These are phyloP conservation scores for Paedocypris sp. DNA, from an alignment of 2,113 vertebrate genomes.

Conservation along the genomic window DNA sequence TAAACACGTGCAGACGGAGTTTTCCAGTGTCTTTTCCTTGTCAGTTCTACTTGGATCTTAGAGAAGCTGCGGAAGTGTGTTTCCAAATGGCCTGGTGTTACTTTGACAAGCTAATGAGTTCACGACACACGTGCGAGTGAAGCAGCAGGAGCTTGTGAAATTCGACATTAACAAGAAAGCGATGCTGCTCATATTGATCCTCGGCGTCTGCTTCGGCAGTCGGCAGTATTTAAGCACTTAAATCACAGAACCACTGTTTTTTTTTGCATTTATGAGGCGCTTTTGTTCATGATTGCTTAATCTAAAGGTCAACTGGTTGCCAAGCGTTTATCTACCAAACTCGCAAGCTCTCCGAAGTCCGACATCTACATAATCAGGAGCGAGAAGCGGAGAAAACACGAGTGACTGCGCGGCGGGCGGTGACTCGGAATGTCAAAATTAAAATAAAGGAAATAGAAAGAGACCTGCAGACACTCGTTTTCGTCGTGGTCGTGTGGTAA, in stretches of 20 bases:
- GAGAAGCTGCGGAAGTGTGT: neutral
- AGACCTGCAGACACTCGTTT: constrained; percentile 6
- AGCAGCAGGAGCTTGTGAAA: neutral
- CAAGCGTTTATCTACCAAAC: constrained; percentile 29
- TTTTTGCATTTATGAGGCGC: neutral
- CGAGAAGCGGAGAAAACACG: constrained; percentile 28
- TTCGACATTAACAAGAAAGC: neutral
- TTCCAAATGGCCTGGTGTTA: constrained; percentile 10
- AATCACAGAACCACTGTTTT: too few relatives aligned
- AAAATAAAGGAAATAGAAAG: constrained; percentile 39
- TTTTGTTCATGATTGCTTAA: constrained; percentile 13
- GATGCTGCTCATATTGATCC: too few relatives aligned
- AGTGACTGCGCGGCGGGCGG: constrained; percentile 23
- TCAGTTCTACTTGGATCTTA: constrained; percentile 1
- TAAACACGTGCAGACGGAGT: constrained; percentile 44
- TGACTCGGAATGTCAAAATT: constrained; percentile 45
- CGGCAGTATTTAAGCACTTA: neutral
- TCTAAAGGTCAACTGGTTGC: constrained; percentile 22
- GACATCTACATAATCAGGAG: constrained; percentile 32
- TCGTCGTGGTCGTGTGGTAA: constrained; percentile 25
- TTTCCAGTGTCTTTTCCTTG: neutral
- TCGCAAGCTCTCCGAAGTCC: constrained; percentile 36
- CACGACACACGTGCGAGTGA: neutral
- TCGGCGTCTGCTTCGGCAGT: neutral
- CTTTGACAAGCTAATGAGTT: neutral